Percentiles rank a stretch among this genome's conserved stretches.
Evolutionary conservation across 2,113 vertebrate species (phyloP).

Genomic region (Rostratula benghalensis): DNA sequence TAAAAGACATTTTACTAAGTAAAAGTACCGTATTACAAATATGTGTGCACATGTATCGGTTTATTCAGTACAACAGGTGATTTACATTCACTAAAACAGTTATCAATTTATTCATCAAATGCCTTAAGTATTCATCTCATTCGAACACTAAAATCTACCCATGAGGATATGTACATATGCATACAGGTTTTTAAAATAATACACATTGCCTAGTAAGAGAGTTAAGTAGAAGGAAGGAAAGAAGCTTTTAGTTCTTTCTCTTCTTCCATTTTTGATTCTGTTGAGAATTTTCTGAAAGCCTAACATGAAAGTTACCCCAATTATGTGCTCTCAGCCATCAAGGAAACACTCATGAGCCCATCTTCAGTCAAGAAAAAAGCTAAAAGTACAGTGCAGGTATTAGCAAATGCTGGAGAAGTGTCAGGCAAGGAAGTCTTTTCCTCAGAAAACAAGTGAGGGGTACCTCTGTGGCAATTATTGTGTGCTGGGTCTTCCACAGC

Average conservation of each 20-base stretch:
- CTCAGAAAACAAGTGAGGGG: background rate
- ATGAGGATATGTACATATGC: background rate
- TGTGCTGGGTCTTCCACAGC: background rate
- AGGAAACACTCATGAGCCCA: background rate
- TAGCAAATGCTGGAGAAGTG: background rate
- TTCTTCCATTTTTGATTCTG: background rate
- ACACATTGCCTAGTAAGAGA: background rate
- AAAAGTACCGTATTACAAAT: background rate
- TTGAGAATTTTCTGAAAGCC: background rate
- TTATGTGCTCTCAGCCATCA: background rate
- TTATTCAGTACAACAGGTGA: background rate
- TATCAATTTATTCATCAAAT: background rate
- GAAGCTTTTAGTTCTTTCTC: background rate
- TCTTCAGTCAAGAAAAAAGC: background rate
- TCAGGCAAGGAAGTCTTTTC: background rate
- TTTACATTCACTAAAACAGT: background rate
- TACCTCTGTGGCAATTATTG: background rate
- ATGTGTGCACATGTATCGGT: background rate
- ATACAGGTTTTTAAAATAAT: background rate
- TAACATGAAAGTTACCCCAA: background rate
- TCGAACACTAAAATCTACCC: background rate
- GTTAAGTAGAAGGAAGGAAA: background rate
- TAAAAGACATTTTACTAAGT: background rate
- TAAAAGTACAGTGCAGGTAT: background rate
- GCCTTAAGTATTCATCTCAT: background rate